Evolutionary conservation across 2,113 vertebrate species (phyloP).

Genomic region (Regulus satrapa): DNA sequence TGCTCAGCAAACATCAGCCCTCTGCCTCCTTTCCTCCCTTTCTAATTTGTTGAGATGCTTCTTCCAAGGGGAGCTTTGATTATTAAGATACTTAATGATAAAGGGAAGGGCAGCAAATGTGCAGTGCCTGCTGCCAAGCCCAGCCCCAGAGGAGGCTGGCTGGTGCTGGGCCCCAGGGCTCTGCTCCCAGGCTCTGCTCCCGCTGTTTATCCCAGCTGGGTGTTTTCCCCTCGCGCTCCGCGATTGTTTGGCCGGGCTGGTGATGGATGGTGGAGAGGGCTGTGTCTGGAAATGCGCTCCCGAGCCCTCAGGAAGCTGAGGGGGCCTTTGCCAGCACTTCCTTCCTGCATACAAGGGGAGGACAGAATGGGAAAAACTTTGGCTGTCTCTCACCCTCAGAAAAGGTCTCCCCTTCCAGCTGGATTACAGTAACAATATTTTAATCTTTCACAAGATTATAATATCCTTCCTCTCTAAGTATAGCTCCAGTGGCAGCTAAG

Average conservation of each 20-base stretch:
- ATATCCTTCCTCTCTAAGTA: constrained; percentile 57
- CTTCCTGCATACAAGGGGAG: constrained; percentile 26
- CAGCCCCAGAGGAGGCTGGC: not conserved
- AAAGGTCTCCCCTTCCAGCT: constrained; percentile 38
- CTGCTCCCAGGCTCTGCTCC: not conserved
- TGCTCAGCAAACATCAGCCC: not conserved
- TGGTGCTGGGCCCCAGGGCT: not conserved
- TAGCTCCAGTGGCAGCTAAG: not conserved
- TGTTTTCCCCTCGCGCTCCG: not conserved
- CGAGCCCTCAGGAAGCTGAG: not conserved
- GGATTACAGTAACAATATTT: constrained; percentile 50
- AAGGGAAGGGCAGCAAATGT: not conserved
- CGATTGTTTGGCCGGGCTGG: not conserved
- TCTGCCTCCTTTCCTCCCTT: not conserved
- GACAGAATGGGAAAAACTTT: constrained; percentile 47
- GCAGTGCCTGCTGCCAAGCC: not conserved
- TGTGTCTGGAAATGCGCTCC: constrained; percentile 13
- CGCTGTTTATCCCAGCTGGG: not conserved
- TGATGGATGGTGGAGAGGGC: constrained; percentile 42
- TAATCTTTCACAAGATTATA: constrained; percentile 41
- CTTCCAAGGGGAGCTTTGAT: not conserved
- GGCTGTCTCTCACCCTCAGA: constrained; percentile 43
- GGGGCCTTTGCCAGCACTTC: constrained; percentile 52
- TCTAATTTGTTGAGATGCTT: not conserved
- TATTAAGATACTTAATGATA: not conserved